These are phyloP conservation scores for Corbicula japonica DNA, from an alignment of 2,888 invertebrate species.

Conservation along the genomic window DNA sequence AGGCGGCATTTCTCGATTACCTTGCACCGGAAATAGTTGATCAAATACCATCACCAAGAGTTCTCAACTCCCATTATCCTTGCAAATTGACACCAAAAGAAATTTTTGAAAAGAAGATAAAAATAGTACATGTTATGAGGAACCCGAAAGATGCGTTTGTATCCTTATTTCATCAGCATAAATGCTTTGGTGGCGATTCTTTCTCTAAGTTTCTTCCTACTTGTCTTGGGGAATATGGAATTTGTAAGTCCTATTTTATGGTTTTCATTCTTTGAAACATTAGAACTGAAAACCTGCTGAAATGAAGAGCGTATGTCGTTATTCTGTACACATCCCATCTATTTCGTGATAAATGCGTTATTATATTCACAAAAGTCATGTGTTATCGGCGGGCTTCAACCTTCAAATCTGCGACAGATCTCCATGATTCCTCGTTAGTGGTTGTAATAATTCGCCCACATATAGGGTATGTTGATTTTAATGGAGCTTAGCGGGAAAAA, in stretches of 20 bases:
- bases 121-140: slow-evolving; percentile 15
- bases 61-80: slow-evolving; percentile 18
- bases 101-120: slow-evolving; percentile 10
- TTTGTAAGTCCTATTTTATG: slow-evolving; percentile 13
- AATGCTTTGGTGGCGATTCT: neutral
- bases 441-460: too few relatives aligned
- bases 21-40: slow-evolving; percentile 3
- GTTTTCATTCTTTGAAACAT: too few relatives aligned
- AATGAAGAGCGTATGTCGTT: too few relatives aligned
- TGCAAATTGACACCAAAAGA: neutral
- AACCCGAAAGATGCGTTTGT: slow-evolving; percentile 1
- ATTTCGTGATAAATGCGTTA: too few relatives aligned
- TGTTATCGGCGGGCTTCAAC: too few relatives aligned
- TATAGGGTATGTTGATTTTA: too few relatives aligned
- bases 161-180: neutral
- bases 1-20: neutral
- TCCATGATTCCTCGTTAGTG: too few relatives aligned
- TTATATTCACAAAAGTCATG: too few relatives aligned
- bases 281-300: too few relatives aligned
- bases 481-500: too few relatives aligned
- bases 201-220: slow-evolving; percentile 16
- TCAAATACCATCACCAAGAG: slow-evolving; percentile 2
- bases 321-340: too few relatives aligned
- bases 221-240: slow-evolving; percentile 10
- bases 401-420: too few relatives aligned